Percentiles rank a stretch among this genome's conserved stretches.
Conservation (phyloP, 2,797 vertebrate species). For the Aselliscus stoliczkanus region DNA sequence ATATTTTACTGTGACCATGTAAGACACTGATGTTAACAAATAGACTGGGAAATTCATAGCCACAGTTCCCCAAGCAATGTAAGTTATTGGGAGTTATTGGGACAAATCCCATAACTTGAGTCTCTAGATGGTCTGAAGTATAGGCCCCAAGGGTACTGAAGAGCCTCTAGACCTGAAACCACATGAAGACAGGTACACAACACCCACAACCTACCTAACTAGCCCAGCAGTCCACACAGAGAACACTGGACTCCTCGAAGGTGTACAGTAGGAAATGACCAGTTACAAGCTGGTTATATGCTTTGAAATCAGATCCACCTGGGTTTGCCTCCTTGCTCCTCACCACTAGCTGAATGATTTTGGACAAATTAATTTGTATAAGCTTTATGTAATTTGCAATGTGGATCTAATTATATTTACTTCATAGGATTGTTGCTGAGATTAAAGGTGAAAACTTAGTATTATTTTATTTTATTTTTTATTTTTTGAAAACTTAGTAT, state of each 20-base stretch:
- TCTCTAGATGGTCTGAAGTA: background rate
- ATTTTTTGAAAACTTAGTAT: background rate
- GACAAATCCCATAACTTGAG: background rate
- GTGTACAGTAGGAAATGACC: fast-evolving
- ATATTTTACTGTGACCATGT: background rate
- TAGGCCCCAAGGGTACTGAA: background rate
- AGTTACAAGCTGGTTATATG: background rate
- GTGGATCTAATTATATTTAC: background rate
- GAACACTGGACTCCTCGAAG: background rate
- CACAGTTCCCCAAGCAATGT: background rate
- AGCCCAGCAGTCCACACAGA: background rate
- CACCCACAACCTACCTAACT: background rate
- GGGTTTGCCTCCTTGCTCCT: background rate
- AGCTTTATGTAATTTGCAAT: constrained; percentile 5
- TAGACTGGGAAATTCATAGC: background rate
- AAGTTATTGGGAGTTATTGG: background rate
- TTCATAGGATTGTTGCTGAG: background rate
- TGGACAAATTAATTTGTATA: background rate
- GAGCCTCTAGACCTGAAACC: background rate
- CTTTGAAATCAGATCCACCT: background rate
- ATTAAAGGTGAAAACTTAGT: background rate
- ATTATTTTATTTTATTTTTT: too few relatives aligned
- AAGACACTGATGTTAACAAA: background rate
- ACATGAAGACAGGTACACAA: background rate
- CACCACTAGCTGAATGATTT: background rate